Conservation (phyloP, 2,888 invertebrate species). For the Portevinia maculata region DNA sequence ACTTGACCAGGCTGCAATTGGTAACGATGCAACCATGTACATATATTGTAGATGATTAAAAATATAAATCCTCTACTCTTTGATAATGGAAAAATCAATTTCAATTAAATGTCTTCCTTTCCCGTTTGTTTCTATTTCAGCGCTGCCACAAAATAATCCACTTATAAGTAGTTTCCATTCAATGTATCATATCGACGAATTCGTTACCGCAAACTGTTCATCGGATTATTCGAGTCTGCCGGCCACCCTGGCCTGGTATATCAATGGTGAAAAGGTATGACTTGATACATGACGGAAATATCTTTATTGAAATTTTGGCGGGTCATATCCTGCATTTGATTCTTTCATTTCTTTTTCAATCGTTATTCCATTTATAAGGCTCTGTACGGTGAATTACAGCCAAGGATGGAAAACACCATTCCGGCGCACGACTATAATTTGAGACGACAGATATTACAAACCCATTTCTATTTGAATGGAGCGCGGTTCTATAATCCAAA, state of each 20-base stretch:
- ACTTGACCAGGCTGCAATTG: no score
- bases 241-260: conserved; percentile 82
- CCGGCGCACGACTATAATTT: conserved; percentile 81
- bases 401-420: conserved; percentile 81
- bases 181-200: conserved; percentile 82
- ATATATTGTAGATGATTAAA: no score
- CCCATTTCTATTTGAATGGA: conserved; percentile 81
- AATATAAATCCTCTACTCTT: no score
- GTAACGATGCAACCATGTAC: no score
- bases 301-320: conserved; percentile 40
- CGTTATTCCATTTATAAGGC: conserved; percentile 76
- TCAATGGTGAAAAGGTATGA: conserved; percentile 82
- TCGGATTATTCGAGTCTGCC: conserved; percentile 82
- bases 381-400: conserved; percentile 80
- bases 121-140: conserved; percentile 75
- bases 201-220: conserved; percentile 82
- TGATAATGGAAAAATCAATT: not conserved
- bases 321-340: conserved; percentile 40
- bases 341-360: conserved; percentile 30
- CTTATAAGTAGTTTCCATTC: conserved; percentile 81
- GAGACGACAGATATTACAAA: conserved; percentile 80
- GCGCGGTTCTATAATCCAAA: conserved; percentile 80
- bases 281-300: conserved; percentile 13
- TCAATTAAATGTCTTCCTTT: no score
- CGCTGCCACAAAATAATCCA: conserved; percentile 82